Evolutionary conservation across 1,140 invertebrate species (phyloP).

Genomic region (Arion vulgaris): DNA sequence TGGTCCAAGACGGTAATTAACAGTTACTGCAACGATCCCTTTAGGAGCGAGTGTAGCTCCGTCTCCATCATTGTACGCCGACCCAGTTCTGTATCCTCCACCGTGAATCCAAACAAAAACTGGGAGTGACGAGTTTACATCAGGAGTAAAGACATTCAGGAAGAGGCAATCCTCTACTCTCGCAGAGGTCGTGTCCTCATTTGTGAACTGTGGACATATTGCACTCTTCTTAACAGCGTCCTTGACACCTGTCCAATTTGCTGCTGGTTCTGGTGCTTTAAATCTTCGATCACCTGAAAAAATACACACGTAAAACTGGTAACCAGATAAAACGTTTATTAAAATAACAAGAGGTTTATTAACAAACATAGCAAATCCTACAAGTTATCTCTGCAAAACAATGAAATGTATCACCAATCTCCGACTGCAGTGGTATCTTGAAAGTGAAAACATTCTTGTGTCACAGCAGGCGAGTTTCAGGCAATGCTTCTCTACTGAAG

Average conservation of each 20-base stretch:
- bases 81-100: background rate
- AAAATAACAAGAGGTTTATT: too few species aligned
- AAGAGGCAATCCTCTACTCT: slow-evolving; percentile 28
- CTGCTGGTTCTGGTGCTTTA: background rate
- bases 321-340: too few species aligned
- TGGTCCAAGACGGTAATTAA: slow-evolving; percentile 33
- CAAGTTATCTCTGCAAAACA: too few species aligned
- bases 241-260: slow-evolving; percentile 4
- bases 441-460: too few species aligned
- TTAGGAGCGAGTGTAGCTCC: background rate
- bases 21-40: slow-evolving; percentile 15
- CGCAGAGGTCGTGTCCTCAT: background rate
- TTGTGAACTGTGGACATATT: slow-evolving; percentile 8
- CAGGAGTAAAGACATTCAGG: slow-evolving; percentile 29
- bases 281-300: slow-evolving; percentile 13
- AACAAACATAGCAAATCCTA: too few species aligned
- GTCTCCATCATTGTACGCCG: slow-evolving; percentile 77
- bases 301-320: too few species aligned
- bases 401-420: too few species aligned
- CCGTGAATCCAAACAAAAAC: slow-evolving; percentile 35
- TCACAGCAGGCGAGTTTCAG: too few species aligned
- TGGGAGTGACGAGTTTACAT: slow-evolving; percentile 8
- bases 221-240: background rate
- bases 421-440: too few species aligned
- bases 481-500: too few species aligned